These are phyloP conservation scores for Pseudococcus longispinus DNA, from an alignment of 2,888 invertebrate genomes.

Conservation along the genomic window DNA sequence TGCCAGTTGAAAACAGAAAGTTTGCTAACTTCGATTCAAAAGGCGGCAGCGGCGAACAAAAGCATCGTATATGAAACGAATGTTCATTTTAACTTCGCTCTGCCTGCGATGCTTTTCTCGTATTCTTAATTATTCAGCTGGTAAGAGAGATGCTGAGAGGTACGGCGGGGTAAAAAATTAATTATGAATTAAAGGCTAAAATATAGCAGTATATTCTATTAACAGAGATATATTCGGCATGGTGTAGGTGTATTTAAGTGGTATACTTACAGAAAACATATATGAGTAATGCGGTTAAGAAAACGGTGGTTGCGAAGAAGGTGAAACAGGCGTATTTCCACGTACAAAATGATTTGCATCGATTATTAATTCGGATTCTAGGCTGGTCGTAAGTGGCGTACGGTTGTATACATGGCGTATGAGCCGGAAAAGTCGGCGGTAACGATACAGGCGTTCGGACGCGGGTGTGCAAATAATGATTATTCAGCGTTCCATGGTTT, in stretches of 20 bases:
- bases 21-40: slow-evolving; percentile 40
- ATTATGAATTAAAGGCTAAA: slow-evolving; percentile 9
- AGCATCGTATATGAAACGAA: slow-evolving; percentile 21
- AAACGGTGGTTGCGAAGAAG: slow-evolving; percentile 49
- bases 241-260: neutral
- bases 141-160: neutral
- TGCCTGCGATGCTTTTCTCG: neutral
- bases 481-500: slow-evolving; percentile 49
- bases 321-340: slow-evolving; percentile 52
- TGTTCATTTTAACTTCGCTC: slow-evolving; percentile 10
- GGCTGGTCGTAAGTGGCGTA: slow-evolving; percentile 55
- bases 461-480: slow-evolving; percentile 40
- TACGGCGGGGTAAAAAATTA: neutral
- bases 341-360: slow-evolving; percentile 48
- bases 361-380: slow-evolving; percentile 47
- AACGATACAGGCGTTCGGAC: slow-evolving; percentile 48
- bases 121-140: slow-evolving; percentile 19
- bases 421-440: slow-evolving; percentile 51
- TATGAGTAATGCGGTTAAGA: slow-evolving; percentile 51
- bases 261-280: slow-evolving; percentile 51
- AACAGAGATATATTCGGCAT: too few species aligned
- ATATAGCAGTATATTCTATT: too few species aligned
- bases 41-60: neutral
- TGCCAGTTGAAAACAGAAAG: slow-evolving; percentile 41
- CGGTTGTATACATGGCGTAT: slow-evolving; percentile 48